Base-by-base conservation (phyloP, 2,113 vertebrate genomes). In the Perognathus longimembris region DNA sequence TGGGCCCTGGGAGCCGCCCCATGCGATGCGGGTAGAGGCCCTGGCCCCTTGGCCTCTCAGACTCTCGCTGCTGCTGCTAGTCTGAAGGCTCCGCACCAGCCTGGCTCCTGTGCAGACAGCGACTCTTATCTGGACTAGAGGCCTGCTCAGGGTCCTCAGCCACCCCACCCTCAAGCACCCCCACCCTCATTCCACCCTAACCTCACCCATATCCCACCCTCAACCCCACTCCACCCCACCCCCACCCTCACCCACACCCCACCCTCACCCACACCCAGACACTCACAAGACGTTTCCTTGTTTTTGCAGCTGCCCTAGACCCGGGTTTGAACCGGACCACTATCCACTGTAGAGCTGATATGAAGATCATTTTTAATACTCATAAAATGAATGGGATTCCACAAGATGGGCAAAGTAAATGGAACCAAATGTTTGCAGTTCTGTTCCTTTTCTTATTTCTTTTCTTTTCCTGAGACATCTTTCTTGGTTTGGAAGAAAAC, bases 221-320 rank as follows among this genome's bases (percentile, higher is more conserved):
- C n/a, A n/a, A n/a, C n/a, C n/a, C n/a, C n/a, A n/a, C n/a, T n/a
- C n/a, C n/a, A n/a, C n/a, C n/a, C n/a, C n/a, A n/a, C n/a, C n/a
- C n/a, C n/a, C n/a, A 88, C 94, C 42, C 64, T 84, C 79, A 1
- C 70, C 63, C 91, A 74, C 91, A 74, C 69, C 84, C 30, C 3
- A 38, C 78, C 70, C 67, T 95, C 94, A 96, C 95, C 91, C 92
- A 70, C 66, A 85, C 15, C 0, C 79, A 89, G 91, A 82, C 69
- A 32, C 22, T 77, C 87, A 95, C 91, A 81, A 91, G 81, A 91
- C 73, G 75, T 79, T 95, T 96, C 96, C 93, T 88, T 95, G 77
- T 95, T 96, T 95, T 95, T 94, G 91, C 96, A 97, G 96, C 96
- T 97, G 96, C 70, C n/a, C 7, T 74, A 21, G 78, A 90, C 85